phyloP scores from a whole-genome alignment of 2,797 vertebrate species.

The Thaleichthys pacificus region DNA sequence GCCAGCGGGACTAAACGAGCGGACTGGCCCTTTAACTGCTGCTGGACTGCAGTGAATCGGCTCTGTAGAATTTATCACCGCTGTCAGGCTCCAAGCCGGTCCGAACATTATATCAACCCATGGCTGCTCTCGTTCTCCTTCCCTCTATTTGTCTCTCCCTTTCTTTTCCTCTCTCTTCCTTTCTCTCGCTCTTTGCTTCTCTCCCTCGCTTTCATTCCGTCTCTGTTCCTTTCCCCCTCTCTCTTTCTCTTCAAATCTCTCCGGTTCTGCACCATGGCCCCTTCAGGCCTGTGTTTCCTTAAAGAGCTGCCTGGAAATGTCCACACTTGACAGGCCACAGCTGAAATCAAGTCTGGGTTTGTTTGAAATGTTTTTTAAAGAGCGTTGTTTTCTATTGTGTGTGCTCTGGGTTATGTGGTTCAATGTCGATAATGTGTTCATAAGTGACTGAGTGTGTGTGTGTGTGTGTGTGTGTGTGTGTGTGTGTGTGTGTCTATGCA shows the following conservation, averaged over 20 bases:
- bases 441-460: not conserved
- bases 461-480: not conserved
- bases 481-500: not conserved
- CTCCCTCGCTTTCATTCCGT: not conserved
- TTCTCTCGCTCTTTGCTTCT: conserved; percentile 5
- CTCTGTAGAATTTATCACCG: conserved; percentile 34
- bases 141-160: conserved; percentile 1
- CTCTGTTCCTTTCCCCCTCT: not conserved
- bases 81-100: conserved; percentile 27
- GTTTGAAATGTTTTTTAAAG: no score
- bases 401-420: no score
- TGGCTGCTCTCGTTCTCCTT: not conserved
- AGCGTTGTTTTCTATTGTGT: no score
- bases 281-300: conserved; percentile 20
- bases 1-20: not conserved
- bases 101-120: conserved; percentile 27
- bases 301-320: conserved; percentile 21
- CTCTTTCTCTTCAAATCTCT: not conserved
- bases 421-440: not conserved
- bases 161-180: not conserved
- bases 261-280: conserved; percentile 15
- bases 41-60: conserved; percentile 18
- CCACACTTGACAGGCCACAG: not conserved
- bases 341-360: not conserved
- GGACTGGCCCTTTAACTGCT: conserved; percentile 5